Evolutionary conservation across 1,140 invertebrate genomes (phyloP), one percentile per base, ranked within the genome.

Genomic region (Papilio polyxenes): DNA sequence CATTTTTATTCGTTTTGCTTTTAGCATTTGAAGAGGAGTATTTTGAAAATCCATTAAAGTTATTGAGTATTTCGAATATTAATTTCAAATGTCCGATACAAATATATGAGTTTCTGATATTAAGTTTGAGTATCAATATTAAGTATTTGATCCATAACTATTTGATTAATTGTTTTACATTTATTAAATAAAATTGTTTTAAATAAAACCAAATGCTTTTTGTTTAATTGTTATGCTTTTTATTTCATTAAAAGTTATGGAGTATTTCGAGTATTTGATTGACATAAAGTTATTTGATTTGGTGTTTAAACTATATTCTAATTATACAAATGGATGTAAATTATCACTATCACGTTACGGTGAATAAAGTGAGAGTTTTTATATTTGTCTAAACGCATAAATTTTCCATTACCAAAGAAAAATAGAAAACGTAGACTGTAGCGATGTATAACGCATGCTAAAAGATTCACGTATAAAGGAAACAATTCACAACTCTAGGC

Each of bases 381-480:
- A 69, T 15, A 31, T 69, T 31, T 69, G 6, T 31, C 15, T 11
- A 69, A 69, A 10, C 9, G 65, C 48, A 75, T 48, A 20, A 20
- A 48, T 49, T 49, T 49, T 75, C 10, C 23, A 65, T 65, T 40
- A 6, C 13, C 23, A 37, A 76, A 53, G 10, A 76, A 51, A 76
- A 40, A 40, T 17, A 75, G 9, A 74, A 74, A 44, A 74, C 72
- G 3, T 7, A 13, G n/a, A 51, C 23, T 56, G 13, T 51, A 56
- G 49, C 5, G n/a, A 48, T 11, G 31, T 72, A 76, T 51, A 40
- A 77, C 75, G 76, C 31, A 17, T 53, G 31, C 48, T 78, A 78
- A 78, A 78, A 56, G 10, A 78, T 78, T 78, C 76, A 78, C 53
- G 40, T 78, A 17, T 78, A 78, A 40, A 53, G 31, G 49, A 78